Percentiles rank a stretch among this genome's conserved stretches.
These are phyloP conservation scores for Halcyon malimbica DNA, from an alignment of 2,113 vertebrate genomes.

Conservation along the genomic window DNA sequence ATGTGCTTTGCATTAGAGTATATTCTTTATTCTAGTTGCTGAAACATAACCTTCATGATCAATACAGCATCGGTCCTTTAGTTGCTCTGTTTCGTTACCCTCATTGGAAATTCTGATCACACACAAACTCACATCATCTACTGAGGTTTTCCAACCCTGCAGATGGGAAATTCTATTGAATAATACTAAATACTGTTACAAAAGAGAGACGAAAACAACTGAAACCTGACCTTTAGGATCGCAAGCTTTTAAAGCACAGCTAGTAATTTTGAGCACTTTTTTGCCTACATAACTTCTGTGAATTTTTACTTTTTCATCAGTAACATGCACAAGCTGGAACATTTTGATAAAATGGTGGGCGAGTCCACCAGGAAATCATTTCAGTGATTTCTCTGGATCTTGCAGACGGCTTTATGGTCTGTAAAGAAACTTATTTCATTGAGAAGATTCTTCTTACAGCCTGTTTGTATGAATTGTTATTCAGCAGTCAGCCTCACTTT, in stretches of 20 bases:
- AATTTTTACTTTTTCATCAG: not conserved
- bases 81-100: not conserved
- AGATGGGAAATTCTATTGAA: not conserved
- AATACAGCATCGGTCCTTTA: not conserved
- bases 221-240: not conserved
- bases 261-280: not conserved
- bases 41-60: not conserved
- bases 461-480: not conserved
- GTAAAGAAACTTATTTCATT: not conserved
- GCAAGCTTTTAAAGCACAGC: not conserved
- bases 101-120: not conserved
- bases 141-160: constrained; percentile 1
- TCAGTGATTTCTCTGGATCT: not conserved
- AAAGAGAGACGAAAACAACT: not conserved
- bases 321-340: not conserved
- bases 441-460: not conserved
- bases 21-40: not conserved
- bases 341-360: not conserved
- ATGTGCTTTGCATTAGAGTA: not conserved
- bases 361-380: not conserved
- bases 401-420: not conserved
- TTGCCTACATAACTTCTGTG: not conserved
- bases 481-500: not conserved
- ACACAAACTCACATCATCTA: not conserved
- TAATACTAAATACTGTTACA: not conserved